phyloP scores from a whole-genome alignment of 64 coral and sea anemone genomes.

The Stichodactyla helianthus region DNA sequence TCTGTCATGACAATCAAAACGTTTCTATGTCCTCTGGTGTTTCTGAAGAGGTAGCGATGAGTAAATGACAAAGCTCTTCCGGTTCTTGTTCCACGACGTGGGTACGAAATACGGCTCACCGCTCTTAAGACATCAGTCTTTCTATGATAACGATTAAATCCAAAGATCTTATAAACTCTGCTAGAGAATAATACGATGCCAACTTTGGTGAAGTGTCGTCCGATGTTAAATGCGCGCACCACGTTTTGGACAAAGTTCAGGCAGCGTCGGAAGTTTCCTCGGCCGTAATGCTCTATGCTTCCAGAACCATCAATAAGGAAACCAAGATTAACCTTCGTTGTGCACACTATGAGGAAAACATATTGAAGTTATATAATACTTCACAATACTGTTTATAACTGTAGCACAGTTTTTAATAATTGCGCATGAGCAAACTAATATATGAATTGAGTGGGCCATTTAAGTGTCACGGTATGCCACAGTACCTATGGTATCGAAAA shows the following conservation, averaged over 20 bases:
- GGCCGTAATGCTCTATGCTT: conserved; percentile 34
- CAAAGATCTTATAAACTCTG: conserved; percentile 6
- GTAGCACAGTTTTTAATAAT: too few relatives aligned
- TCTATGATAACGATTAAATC: conserved; percentile 13
- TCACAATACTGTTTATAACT: too few relatives aligned
- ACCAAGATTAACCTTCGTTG: conserved; percentile 24
- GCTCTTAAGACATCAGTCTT: not conserved
- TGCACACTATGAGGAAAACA: conserved; percentile 30
- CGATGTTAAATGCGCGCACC: conserved; percentile 11
- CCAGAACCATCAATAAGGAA: conserved; percentile 57
- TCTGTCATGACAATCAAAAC: conserved; percentile 54
- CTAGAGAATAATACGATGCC: conserved; percentile 40
- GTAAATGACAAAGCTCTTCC: conserved; percentile 28
- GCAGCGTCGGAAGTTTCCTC: conserved; percentile 42
- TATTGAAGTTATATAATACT: too few relatives aligned
- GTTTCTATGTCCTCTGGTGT: conserved; percentile 7
- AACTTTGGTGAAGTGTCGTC: conserved; percentile 6
- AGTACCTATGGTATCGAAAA: too few relatives aligned
- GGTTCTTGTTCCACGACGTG: conserved; percentile 37
- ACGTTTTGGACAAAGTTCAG: conserved; percentile 26
- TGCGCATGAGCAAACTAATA: too few relatives aligned
- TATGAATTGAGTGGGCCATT: too few relatives aligned
- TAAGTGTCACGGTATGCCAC: too few relatives aligned
- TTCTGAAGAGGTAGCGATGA: conserved; percentile 13
- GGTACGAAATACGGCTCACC: conserved; percentile 24